Evolutionary conservation across 2,113 vertebrate genomes (phyloP), one percentile per base, ranked within the genome.

Genomic region (Rousettus leschenaultii): DNA sequence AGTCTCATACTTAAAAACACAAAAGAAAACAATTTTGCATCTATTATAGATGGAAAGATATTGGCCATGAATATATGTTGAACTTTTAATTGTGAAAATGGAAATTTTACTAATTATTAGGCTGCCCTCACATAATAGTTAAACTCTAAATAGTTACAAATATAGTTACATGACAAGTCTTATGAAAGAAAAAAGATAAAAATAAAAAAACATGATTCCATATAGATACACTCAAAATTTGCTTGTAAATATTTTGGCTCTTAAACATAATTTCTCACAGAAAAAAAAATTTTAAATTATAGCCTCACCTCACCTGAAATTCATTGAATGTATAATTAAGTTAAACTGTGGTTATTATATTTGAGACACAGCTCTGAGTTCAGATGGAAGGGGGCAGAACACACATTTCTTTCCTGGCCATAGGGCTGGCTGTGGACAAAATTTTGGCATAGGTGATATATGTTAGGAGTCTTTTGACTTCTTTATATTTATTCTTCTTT

Each of bases 261-360:
- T 95, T 90, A 86, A 87, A 59, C 14, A 90, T 85, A 70, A 88
- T 90, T 88, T 95, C 48, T 65, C 71, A 45, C 51, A 77, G 79
- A 65, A 95, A 91, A 93, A 91, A 93, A 70, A 77, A 85, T 80
- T 94, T 97, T 51, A 84, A 89, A 95, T 96, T 89, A 66, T 38
- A 93, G 45, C 33, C 68, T 87, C n/a, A 84, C 15, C 9, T 65
- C 14, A 80, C 70, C 94, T 92, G 79, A 96, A 95, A 91, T 51
- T 4, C 22, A 86, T 9, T 88, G 66, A 95, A 38, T 88, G 28
- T 75, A 33, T 96, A 92, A 93, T 91, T 96, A 92, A 92, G 48
- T 86, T 68, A 66, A 94, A 88, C 45, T 90, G 53, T 77, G n/a
- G 43, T 89, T 90, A 85, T 89, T 95, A 70, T 66, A 53, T 51